These are phyloP conservation scores for Ophion obscuratus DNA, from an alignment of 2,888 invertebrate genomes.

Conservation along the genomic window DNA sequence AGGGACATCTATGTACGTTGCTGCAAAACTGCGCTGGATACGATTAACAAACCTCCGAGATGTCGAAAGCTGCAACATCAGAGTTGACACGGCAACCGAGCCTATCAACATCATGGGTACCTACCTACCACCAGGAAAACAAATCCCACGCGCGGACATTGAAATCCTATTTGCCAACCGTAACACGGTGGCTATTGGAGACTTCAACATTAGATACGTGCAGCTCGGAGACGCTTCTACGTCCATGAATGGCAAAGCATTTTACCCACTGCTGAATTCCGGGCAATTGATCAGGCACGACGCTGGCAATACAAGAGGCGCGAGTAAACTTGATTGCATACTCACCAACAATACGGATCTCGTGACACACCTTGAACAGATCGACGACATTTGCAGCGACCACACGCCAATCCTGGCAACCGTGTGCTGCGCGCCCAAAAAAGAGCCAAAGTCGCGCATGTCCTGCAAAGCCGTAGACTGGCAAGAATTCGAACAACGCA, in stretches of 20 bases:
- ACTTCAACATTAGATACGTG: constrained; percentile 1
- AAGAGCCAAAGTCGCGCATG: too few species aligned
- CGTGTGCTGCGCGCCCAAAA: too few species aligned
- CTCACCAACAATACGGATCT: background rate
- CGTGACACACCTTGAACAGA: constrained; percentile 4
- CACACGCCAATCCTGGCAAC: too few species aligned
- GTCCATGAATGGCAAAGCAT: constrained; percentile 2
- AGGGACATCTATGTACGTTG: background rate
- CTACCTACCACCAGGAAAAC: too few species aligned
- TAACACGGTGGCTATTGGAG: constrained; percentile 3
- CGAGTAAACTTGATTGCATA: constrained; percentile 3
- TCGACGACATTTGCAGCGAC: background rate
- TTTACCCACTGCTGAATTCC: constrained; percentile 6
- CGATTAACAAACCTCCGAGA: too few species aligned
- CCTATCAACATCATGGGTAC: too few species aligned
- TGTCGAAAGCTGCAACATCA: too few species aligned
- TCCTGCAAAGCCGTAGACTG: too few species aligned
- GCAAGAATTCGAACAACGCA: background rate
- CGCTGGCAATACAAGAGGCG: background rate
- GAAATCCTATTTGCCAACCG: background rate
- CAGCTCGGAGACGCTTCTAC: background rate
- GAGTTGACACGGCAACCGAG: too few species aligned
- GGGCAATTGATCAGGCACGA: constrained; percentile 7
- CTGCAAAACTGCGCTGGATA: background rate
- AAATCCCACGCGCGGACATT: too few species aligned